phyloP scores from a whole-genome alignment of 2,797 vertebrate genomes.

The Phrynocephalus guinanensis region DNA sequence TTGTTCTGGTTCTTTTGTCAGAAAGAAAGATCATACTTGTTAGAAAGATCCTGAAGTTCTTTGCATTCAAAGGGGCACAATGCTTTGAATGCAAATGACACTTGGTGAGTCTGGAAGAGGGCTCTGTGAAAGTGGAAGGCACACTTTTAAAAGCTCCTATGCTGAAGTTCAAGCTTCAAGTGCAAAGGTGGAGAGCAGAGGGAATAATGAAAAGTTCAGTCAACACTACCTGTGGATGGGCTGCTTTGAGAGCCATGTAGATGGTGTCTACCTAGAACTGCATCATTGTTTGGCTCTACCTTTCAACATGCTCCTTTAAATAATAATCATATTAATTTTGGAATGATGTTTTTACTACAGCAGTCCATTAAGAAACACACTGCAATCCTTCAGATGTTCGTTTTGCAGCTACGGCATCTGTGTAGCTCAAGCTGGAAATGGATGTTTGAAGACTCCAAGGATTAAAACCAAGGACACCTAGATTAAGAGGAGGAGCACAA shows the following conservation, averaged over 20 bases:
- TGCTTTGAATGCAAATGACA: constrained; percentile 1
- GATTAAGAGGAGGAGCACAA: constrained; percentile 50
- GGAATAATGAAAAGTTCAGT: neutral
- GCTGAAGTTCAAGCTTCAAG: neutral
- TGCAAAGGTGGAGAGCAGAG: neutral
- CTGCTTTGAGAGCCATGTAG: neutral
- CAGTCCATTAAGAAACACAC: neutral
- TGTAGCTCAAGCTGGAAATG: constrained; percentile 60
- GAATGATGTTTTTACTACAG: neutral
- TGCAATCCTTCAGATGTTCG: constrained; percentile 19
- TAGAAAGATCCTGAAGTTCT: constrained; percentile 1
- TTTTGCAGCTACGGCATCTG: constrained; percentile 45
- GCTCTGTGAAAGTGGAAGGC: neutral
- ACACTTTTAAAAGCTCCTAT: neutral
- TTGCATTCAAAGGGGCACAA: neutral
- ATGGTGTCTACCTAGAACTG: neutral
- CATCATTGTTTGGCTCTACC: neutral
- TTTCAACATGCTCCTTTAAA: neutral
- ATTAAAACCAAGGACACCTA: constrained; percentile 40
- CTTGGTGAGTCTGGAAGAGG: neutral
- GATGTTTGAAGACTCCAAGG: constrained; percentile 54
- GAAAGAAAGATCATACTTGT: neutral
- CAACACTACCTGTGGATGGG: neutral
- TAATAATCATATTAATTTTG: neutral
- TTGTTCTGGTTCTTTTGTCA: constrained; percentile 6